Base-by-base conservation (phyloP, 2,113 vertebrate species). In the Elachura formosa region DNA sequence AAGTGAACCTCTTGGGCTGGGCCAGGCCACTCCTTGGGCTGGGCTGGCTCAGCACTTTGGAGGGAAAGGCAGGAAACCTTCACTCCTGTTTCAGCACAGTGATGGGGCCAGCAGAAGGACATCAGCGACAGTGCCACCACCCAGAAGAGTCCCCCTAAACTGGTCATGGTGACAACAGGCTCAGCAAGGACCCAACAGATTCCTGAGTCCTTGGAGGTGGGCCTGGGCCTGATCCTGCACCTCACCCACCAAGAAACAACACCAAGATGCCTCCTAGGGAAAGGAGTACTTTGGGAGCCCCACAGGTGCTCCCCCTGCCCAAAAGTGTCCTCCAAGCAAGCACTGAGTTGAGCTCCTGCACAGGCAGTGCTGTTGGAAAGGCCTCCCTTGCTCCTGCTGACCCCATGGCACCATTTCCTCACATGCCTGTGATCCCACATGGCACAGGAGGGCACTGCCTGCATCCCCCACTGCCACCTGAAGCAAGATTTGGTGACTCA, bases 11-110 rank as follows among this genome's bases (percentile, higher is more conserved):
- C 38, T 14, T 3, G 4, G n/a, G 38, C 31, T 74, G 67, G 36
- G 48, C 76, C n/a, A 63, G 54, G 31, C 43, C 48, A 81, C 28
- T n/a, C n/a, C 38, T 14, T 3, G 4, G n/a, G 38, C 31, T 74
- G 67, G 36, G 48, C 76, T 31, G 58, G 54, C 48, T 77, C 28
- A 68, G 45, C 45, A 51, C 34, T 20, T 40, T 25, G 41, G 34
- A 48, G 16, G 3, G 29, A 31, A 13, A 78, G 21, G 21, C 31
- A 73, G 48, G 52, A 72, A 26, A 46, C 14, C 33, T 38, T 71
- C 12, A 51, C 4, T 6, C 0, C 1, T 15, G 2, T 54, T 69
- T 34, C 40, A 89, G 61, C 0, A 0, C 19, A 51, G 51, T 52
- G 25, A 26, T 87, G 3, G 4, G 58, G 58, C n/a, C 69, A 85